phyloP scores from a whole-genome alignment of 1,140 invertebrate genomes.

The Bursaphelenchus mucronatus region DNA sequence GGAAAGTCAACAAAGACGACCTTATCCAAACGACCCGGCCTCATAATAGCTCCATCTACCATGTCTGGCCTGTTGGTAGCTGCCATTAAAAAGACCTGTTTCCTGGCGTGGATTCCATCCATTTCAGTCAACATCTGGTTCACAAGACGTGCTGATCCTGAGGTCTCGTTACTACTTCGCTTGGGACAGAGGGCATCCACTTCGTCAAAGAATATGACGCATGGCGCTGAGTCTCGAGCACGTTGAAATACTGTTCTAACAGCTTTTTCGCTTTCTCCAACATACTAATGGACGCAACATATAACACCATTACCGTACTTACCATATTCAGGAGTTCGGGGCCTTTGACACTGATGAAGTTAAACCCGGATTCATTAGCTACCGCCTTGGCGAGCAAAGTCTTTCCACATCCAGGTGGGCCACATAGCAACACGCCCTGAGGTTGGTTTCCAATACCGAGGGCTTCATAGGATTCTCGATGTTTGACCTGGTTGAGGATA shows the following conservation, averaged over 20 bases:
- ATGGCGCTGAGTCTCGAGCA: slow-evolving; percentile 87
- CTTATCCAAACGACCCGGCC: slow-evolving; percentile 89
- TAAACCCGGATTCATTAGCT: slow-evolving; percentile 89
- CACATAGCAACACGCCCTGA: slow-evolving; percentile 82
- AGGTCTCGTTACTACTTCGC: slow-evolving; percentile 69
- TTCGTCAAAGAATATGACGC: slow-evolving; percentile 99
- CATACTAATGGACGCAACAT: slow-evolving; percentile 71
- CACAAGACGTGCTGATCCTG: slow-evolving; percentile 72
- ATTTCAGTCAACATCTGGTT: slow-evolving; percentile 97
- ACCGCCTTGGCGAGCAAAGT: slow-evolving; percentile 69
- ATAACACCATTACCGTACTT: slow-evolving; percentile 24
- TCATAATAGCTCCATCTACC: slow-evolving; percentile 86
- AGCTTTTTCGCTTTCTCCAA: slow-evolving; percentile 95
- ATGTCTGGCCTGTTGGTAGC: slow-evolving; percentile 95
- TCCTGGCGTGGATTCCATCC: slow-evolving; percentile 85
- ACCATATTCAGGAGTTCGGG: slow-evolving; percentile 93
- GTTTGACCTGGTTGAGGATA: slow-evolving; percentile 84
- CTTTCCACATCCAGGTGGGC: slow-evolving; percentile 83
- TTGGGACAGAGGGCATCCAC: slow-evolving; percentile 91
- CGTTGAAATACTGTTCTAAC: slow-evolving; percentile 88
- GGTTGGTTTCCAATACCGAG: slow-evolving; percentile 73
- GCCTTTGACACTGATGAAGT: slow-evolving; percentile 94
- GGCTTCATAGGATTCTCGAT: slow-evolving; percentile 73
- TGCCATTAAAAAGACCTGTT: slow-evolving; percentile 84
- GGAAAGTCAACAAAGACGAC: slow-evolving; percentile 89